Evolutionary conservation across 2,797 vertebrate species (phyloP), one percentile per base, ranked within the genome.

Genomic region (Arnoldichthys spilopterus): DNA sequence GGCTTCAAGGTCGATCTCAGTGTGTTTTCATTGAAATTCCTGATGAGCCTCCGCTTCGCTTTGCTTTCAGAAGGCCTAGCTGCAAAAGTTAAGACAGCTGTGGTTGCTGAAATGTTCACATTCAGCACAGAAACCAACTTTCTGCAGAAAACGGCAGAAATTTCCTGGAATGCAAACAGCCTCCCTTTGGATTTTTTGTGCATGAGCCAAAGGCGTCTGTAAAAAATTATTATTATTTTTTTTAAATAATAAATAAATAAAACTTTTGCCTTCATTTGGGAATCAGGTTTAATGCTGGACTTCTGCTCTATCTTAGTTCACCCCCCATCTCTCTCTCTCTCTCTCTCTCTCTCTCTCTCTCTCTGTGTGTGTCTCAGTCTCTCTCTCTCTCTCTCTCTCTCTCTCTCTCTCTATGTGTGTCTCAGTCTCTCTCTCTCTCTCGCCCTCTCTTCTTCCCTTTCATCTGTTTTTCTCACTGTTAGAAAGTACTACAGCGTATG

Each of bases 31-130:
- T 71, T 62, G 37, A 78, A 79, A 81, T 68, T 72, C 72, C 47
- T 58, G 56, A 71, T 66, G 66, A 78, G 61, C 45, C 51, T 72
- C n/a, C 47, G 75, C 78, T 45, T 18, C 1, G 84, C 84, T 92
- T 82, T 79, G 89, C 88, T 90, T 90, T 90, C 86, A 91, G 90
- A 87, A 91, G 89, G 89, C 89, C 89, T 91, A 87, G 88, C 88
- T 90, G 91, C 85, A 85, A 86, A 86, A 89, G 87, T 87, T 85
- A 82, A 91, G 89, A 87, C 87, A 86, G 87, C 89, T 79, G 79
- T 45, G 74, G 77, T 43, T 43, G 6, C 58, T 37, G 79, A 81
- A 76, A 47, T 70, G 34, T 70, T 77, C 64, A 32, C 63, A 77
- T 84, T 84, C 74, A 54, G 66, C 71, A 47, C 45, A 66, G 63